Evolutionary conservation across 2,113 vertebrate species (phyloP), one percentile per base, ranked within the genome.

Genomic region (Candoia aspera): DNA sequence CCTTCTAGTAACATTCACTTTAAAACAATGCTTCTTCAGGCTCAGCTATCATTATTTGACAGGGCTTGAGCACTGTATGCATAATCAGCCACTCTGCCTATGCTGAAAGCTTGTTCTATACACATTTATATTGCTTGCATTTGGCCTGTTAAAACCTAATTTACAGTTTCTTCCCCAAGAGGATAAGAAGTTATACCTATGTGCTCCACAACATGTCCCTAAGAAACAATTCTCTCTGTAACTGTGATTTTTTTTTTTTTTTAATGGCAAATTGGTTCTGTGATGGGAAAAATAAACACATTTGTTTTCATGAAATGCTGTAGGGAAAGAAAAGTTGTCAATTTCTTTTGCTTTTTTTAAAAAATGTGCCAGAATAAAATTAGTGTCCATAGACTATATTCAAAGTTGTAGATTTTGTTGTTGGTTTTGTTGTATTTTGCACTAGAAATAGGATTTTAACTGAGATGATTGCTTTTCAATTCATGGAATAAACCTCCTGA

Each of bases 121-220:
- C 86, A 95, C 92, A 94, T 96, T 92, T 93, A 91, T 95, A 93
- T 93, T 93, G 89, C 89, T 90, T 94, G 68, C 88, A 94, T 94
- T 91, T 95, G 94, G 89, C 94, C 94, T 95, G 92, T 96, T 96
- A 96, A 96, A 96, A 96, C 93, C 89, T 96, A 96, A 97, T 96
- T 96, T 96, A 95, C 94, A 92, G 84, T 91, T 96, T 95, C 93
- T 95, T 90, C 93, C 94, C 94, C 95, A 96, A 94, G 95, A 96
- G 93, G 73, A 94, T 96, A 91, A 92, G 87, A 94, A 96, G 87
- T 92, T 68, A 86, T 95, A 59, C 58, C 91, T 92, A 42, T 93
- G 88, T 94, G n/a, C 58, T 95, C 84, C 86, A 90, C 79, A 93
- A 84, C 93, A 90, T 90, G 92, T 94, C 95, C 96, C 94, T 93